A percentile compares a stretch with the other conserved stretches of the same genome.
Conservation (phyloP, 2,888 invertebrate species). For the Amphipyra berbera region DNA sequence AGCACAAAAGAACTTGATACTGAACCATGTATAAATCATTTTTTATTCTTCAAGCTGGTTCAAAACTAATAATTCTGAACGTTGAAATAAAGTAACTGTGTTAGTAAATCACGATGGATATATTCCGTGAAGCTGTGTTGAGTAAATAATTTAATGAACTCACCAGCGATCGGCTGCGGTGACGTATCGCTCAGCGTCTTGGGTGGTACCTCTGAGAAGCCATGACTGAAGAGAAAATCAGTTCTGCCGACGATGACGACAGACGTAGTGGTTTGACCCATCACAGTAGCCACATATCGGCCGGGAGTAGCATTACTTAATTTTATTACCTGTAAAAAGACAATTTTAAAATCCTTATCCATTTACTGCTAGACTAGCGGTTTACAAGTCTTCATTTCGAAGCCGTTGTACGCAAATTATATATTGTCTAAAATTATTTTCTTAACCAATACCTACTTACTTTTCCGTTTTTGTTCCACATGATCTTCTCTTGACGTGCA, state of each 20-base stretch:
- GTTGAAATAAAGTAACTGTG: no score
- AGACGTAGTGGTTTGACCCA: slow-evolving; percentile 19
- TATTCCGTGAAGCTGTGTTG: no score
- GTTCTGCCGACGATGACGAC: slow-evolving; percentile 50
- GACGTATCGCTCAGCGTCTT: slow-evolving; percentile 40
- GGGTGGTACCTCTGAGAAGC: slow-evolving; percentile 49
- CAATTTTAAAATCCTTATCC: background rate
- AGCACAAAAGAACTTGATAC: no score
- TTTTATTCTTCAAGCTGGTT: no score
- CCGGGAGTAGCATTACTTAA: slow-evolving; percentile 36
- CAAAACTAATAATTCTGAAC: no score
- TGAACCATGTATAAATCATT: no score
- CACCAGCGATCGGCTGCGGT: slow-evolving; percentile 54
- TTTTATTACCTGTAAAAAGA: slow-evolving; percentile 42
- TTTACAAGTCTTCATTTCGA: no score
- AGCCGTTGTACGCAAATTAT: background rate
- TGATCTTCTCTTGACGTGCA: slow-evolving; percentile 3
- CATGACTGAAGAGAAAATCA: slow-evolving; percentile 54
- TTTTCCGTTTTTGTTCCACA: slow-evolving; percentile 43
- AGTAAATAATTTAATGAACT: slow-evolving; percentile 14
- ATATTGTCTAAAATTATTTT: no score
- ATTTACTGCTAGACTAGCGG: no score
- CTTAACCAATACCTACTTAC: slow-evolving; percentile 40
- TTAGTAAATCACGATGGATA: no score
- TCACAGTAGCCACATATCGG: slow-evolving; percentile 39